Evolutionary conservation across 2,797 vertebrate species (phyloP).

Genomic region (Babyrousa celebensis): DNA sequence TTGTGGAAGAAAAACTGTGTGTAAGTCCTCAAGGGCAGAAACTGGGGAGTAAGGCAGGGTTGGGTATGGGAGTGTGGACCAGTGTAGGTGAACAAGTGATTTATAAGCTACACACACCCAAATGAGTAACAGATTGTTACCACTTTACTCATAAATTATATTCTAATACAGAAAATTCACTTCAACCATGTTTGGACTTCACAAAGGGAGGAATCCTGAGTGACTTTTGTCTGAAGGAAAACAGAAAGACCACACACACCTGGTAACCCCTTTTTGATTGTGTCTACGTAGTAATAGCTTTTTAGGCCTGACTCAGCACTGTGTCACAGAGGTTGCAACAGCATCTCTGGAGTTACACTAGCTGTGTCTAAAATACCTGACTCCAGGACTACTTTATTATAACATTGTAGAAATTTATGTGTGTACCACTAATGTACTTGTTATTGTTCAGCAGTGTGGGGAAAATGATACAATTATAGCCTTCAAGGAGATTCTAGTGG

Average conservation of each 20-base stretch:
- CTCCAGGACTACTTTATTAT: not conserved
- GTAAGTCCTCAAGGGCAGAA: conserved; percentile 27
- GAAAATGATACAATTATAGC: not conserved
- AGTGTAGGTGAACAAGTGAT: not conserved
- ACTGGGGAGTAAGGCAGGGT: not conserved
- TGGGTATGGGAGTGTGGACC: not conserved
- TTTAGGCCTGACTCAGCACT: not conserved
- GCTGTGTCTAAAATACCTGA: not conserved
- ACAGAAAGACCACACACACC: not conserved
- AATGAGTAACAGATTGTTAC: not conserved
- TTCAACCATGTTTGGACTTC: not conserved
- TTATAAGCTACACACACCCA: not conserved
- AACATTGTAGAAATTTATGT: not conserved
- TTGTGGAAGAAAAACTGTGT: not conserved
- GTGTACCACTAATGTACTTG: not conserved
- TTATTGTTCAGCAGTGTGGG: not conserved
- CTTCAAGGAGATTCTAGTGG: not conserved
- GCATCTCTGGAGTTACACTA: not conserved
- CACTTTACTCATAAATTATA: not conserved
- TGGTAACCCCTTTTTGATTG: rapidly evolving
- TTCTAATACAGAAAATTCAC: not conserved
- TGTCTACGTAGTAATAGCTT: not conserved
- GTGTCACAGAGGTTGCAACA: not conserved
- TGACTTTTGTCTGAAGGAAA: not conserved
- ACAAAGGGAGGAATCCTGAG: not conserved